Conservation (phyloP, 1,140 invertebrate genomes). For the Leucophenga varia region DNA sequence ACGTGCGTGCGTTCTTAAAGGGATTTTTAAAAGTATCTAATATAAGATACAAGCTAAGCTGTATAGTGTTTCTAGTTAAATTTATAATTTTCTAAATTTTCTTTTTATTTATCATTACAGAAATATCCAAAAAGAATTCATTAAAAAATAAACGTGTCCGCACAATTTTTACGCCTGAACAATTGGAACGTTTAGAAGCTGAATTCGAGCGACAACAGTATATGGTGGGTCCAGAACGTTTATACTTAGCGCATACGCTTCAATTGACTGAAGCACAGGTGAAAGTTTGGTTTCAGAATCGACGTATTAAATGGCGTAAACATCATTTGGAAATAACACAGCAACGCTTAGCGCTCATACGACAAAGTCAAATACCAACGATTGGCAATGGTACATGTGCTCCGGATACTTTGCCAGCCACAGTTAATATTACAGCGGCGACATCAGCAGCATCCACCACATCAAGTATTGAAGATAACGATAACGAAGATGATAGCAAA, state of each 20-base stretch:
- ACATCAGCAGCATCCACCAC: constrained; percentile 15
- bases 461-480: constrained; percentile 35
- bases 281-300: constrained; percentile 97
- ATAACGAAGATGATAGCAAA: constrained; percentile 49
- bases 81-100: too few relatives aligned
- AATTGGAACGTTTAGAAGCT: constrained; percentile 84
- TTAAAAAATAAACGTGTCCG: constrained; percentile 74
- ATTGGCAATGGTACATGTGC: constrained; percentile 3
- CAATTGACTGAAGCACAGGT: constrained; percentile 91
- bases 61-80: not conserved
- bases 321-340: constrained; percentile 89
- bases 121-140: constrained; percentile 46
- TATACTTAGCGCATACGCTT: constrained; percentile 84
- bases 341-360: constrained; percentile 76
- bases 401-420: constrained; percentile 5
- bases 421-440: constrained; percentile 16
- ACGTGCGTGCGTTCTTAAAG: too few relatives aligned
- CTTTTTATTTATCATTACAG: constrained; percentile 4
- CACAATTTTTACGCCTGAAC: constrained; percentile 93
- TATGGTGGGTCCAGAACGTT: constrained; percentile 88
- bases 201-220: constrained; percentile 94
- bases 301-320: constrained; percentile 94
- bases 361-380: constrained; percentile 60
- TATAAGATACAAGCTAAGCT: too few relatives aligned
- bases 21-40: too few relatives aligned